These are phyloP conservation scores for Saccostrea echinata DNA, from an alignment of 1,140 invertebrate species.

Conservation along the genomic window DNA sequence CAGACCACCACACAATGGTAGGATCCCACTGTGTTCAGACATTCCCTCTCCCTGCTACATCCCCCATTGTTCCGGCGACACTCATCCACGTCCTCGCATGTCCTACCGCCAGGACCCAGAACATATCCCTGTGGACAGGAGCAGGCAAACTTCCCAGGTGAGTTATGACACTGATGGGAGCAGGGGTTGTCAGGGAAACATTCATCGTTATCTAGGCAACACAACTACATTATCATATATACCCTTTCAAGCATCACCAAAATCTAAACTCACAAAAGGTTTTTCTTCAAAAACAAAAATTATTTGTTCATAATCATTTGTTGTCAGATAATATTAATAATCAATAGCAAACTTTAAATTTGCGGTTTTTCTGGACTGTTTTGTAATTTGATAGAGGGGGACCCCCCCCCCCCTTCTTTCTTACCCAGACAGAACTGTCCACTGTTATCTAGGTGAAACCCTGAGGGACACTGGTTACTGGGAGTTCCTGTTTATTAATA, in stretches of 20 bases:
- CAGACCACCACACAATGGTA: conserved; percentile 77
- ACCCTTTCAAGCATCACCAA: not conserved
- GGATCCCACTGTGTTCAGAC: conserved; percentile 79
- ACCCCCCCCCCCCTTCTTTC: not conserved
- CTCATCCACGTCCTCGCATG: conserved; percentile 80
- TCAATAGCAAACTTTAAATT: not conserved
- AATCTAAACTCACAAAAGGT: too few relatives aligned
- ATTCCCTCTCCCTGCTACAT: conserved; percentile 75
- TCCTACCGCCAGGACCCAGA: conserved; percentile 74
- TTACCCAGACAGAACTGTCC: conserved; percentile 73
- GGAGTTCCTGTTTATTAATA: conserved; percentile 64
- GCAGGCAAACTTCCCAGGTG: conserved; percentile 83
- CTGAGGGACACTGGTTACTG: conserved; percentile 77
- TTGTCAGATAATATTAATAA: not conserved
- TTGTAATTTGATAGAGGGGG: not conserved
- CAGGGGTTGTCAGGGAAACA: conserved; percentile 81
- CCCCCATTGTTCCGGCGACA: conserved; percentile 68
- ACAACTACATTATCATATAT: not conserved
- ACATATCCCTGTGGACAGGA: conserved; percentile 84
- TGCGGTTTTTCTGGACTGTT: not conserved
- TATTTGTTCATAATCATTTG: too few relatives aligned
- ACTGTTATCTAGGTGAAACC: conserved; percentile 75
- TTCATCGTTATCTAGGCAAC: conserved; percentile 82
- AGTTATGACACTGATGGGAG: conserved; percentile 83
- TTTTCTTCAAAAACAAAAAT: too few relatives aligned